These are phyloP conservation scores for Meteorus cinctellus DNA, from an alignment of 2,888 invertebrate species.

Conservation along the genomic window DNA sequence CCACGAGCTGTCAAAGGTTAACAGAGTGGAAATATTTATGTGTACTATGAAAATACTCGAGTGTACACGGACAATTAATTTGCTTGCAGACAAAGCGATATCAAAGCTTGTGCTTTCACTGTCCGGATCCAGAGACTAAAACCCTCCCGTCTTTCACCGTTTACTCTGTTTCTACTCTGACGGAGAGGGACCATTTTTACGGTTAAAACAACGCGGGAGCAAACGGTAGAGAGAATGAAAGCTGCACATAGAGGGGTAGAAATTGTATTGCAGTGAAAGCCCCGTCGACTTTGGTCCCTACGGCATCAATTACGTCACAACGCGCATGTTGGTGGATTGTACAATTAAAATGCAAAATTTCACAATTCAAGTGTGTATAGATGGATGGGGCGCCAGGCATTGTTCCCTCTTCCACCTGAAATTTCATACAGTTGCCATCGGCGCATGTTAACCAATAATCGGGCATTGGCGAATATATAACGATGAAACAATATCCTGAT, in stretches of 20 bases:
- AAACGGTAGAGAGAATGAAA: conserved; percentile 39
- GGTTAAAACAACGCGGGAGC: conserved; percentile 37
- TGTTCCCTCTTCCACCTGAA: conserved; percentile 46
- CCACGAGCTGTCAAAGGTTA: conserved; percentile 56
- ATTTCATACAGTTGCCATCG: conserved; percentile 50
- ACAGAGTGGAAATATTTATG: conserved; percentile 65
- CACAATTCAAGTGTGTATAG: conserved; percentile 52
- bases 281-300: conserved; percentile 54
- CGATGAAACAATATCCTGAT: conserved; percentile 14
- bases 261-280: conserved; percentile 38
- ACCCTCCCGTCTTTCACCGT: no score
- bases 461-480: conserved; percentile 3
- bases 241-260: conserved; percentile 2
- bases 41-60: conserved; percentile 53
- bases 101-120: conserved; percentile 53
- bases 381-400: conserved; percentile 28
- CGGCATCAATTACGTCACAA: conserved; percentile 62
- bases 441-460: conserved; percentile 30
- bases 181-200: conserved; percentile 43
- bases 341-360: conserved; percentile 66
- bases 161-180: conserved; percentile 11
- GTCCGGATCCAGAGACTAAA: neutral
- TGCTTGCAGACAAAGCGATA: conserved; percentile 59
- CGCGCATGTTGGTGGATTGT: conserved; percentile 53
- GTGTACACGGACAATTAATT: conserved; percentile 62